Evolutionary conservation across 1,140 invertebrate species (phyloP), one percentile per base, ranked within the genome.

Genomic region (Cepaea nemoralis): DNA sequence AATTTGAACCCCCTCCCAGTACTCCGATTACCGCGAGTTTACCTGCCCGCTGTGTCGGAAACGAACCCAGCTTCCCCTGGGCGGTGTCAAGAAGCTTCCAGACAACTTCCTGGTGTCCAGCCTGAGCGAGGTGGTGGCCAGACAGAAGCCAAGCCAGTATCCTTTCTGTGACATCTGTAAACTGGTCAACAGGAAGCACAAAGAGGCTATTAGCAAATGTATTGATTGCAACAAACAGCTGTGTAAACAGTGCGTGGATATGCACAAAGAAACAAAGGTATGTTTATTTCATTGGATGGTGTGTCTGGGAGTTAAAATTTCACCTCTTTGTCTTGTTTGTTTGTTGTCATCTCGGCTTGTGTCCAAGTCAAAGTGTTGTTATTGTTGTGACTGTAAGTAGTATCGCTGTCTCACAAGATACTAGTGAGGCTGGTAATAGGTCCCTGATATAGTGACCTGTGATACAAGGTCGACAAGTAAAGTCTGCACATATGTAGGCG

Each of bases 101-200:
- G 91, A 92, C 83, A 92, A 92, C 84, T 92, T 92, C 83, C 86
- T 92, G 55, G 89, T 92, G n/a, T 89, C 89, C 39, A 91, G 88
- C 83, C 85, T 92, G 31, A 87, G 87, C 5, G 74, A 77, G 63
- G 84, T 91, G 27, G 87, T 92, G 31, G 85, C 83, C 27, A 76
- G 90, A 69, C 89, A 91, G 83, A 85, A 86, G 40, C 90, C 90
- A 10, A 91, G 90, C 40, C 89, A 91, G 84, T 91, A 88, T 82
- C 90, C 91, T 1, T 91, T 91, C 85, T 92, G 91, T 82, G 91
- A 92, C 82, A 91, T 92, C 48, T 92, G 91, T 82, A 91, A 92
- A 83, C 81, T 91, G 81, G 90, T 91, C 0, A 89, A 87, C 84
- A 83, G 89, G 33, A 89, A 90, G 75, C 90, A 91, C 80, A 80